Conservation (phyloP, 1,140 invertebrate genomes). For the Lepidostoma basale region DNA sequence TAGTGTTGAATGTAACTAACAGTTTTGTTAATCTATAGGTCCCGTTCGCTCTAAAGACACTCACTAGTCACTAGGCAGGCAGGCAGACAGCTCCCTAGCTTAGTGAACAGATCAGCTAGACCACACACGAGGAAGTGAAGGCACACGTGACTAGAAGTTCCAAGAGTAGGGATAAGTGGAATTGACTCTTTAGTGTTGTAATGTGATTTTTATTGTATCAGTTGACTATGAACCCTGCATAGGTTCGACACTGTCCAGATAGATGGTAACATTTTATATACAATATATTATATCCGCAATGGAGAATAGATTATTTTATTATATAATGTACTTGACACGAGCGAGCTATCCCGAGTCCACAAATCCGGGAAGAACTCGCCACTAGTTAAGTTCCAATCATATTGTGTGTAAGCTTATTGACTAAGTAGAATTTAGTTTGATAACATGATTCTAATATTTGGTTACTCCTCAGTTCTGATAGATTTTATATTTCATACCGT, state of each 20-base stretch:
- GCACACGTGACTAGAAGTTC: neutral
- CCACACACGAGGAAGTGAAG: neutral
- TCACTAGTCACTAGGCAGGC: conserved; percentile 45
- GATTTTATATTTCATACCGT: conserved; percentile 7
- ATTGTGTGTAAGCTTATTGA: conserved; percentile 19
- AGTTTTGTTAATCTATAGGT: conserved; percentile 46
- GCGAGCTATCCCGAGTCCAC: conserved; percentile 6
- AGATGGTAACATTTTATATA: conserved; percentile 12
- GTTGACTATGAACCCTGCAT: conserved; percentile 34
- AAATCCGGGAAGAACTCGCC: conserved; percentile 2
- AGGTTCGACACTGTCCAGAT: conserved; percentile 41
- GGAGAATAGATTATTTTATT: conserved; percentile 17
- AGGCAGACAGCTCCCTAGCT: conserved; percentile 35
- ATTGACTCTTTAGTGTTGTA: conserved; percentile 37
- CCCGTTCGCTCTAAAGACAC: conserved; percentile 44
- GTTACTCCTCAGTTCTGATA: no score
- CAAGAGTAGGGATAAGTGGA: conserved; percentile 38
- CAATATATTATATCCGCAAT: neutral
- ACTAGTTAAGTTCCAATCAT: conserved; percentile 23
- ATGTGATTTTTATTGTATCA: conserved; percentile 38
- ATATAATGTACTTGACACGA: conserved; percentile 13
- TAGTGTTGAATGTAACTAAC: conserved; percentile 38
- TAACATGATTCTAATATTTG: no score
- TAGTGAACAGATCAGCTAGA: conserved; percentile 15
- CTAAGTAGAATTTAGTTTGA: conserved; percentile 17